Percentiles rank a stretch among this genome's conserved stretches.
Evolutionary conservation across 2,797 vertebrate genomes (phyloP).

Genomic region (Philypnodon macrostomus): DNA sequence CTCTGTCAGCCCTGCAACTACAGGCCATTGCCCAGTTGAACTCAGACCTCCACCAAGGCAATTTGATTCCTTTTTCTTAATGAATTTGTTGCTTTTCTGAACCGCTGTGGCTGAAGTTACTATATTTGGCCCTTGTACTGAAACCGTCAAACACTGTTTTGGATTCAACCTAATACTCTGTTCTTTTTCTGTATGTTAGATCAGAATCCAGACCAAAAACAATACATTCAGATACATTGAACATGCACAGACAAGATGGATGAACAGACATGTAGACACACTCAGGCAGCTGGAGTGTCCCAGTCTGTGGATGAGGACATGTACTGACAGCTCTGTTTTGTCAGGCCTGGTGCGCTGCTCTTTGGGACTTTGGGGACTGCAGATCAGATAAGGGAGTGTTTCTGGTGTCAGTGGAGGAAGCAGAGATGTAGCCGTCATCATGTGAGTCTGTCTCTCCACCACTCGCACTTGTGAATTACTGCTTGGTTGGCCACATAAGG

Average conservation of each 20-base stretch:
- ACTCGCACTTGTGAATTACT: conserved; percentile 35
- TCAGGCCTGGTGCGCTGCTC: conserved; percentile 43
- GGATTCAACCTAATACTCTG: too few relatives aligned
- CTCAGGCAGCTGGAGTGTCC: conserved; percentile 12
- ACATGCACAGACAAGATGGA: neutral
- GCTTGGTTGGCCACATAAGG: conserved; percentile 39
- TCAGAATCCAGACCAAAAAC: too few relatives aligned
- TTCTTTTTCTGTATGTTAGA: too few relatives aligned
- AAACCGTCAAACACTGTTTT: too few relatives aligned
- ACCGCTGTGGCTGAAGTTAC: too few relatives aligned
- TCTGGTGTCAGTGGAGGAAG: conserved; percentile 49
- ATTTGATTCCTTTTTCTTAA: too few relatives aligned
- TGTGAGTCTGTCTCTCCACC: conserved; percentile 28
- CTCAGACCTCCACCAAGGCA: too few relatives aligned
- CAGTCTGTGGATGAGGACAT: conserved; percentile 25
- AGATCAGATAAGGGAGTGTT: conserved; percentile 42
- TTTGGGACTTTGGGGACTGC: conserved; percentile 48
- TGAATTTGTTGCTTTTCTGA: too few relatives aligned
- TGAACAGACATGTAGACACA: neutral
- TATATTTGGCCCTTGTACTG: too few relatives aligned
- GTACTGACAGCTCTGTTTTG: conserved; percentile 58
- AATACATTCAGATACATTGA: neutral
- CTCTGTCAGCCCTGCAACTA: too few relatives aligned
- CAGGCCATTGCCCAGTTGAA: too few relatives aligned
- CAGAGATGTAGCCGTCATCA: conserved; percentile 54